Evolutionary conservation across 2,113 vertebrate species (phyloP), one percentile per base, ranked within the genome.

Genomic region (Anarhynchus alexandrinus): DNA sequence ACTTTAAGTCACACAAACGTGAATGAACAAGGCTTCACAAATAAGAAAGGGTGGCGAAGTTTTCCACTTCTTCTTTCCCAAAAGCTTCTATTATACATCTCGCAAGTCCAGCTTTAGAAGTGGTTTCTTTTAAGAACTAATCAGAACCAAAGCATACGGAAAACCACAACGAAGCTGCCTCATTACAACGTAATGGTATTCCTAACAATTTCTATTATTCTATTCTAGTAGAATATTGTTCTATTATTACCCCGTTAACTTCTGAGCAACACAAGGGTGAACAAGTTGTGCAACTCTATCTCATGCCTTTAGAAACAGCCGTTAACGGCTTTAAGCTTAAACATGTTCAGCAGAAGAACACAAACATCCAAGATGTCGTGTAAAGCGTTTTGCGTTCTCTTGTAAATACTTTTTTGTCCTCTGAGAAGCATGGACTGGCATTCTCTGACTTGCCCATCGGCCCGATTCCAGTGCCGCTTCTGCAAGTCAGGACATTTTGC

Each of bases 321-420:
- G 59, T 54, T 19, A 85, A 32, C 38, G 83, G 54, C 58, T 77
- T 64, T 6, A 45, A 72, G 36, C 40, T 26, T 6, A 30, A 23
- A 69, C 19, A 18, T 26, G 54, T 36, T 34, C 40, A 85, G 64
- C 40, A 54, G 5, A 54, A 84, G 58, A 73, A n/a, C 1, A 42
- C 52, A 52, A 73, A n/a, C 22, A 64, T 1, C 32, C 29, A 52
- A 10, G n/a, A 29, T 0, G 0, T 2, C 6, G 1, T 0, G 13
- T 5, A 12, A 71, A 92, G 57, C 1, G 2, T 40, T 65, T 43
- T 2, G 17, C 29, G 43, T 47, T 67, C 27, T 57, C 54, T 17
- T 40, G 25, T 36, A 84, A 81, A 49, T 45, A 6, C 29, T 43
- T 67, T 32, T 64, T 1, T 67, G 57, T 38, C 54, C 49, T 82